Percentiles rank a stretch among this genome's conserved stretches.
These are phyloP conservation scores for Eurystomus glaucurus DNA, from an alignment of 2,797 vertebrate genomes.

Conservation along the genomic window DNA sequence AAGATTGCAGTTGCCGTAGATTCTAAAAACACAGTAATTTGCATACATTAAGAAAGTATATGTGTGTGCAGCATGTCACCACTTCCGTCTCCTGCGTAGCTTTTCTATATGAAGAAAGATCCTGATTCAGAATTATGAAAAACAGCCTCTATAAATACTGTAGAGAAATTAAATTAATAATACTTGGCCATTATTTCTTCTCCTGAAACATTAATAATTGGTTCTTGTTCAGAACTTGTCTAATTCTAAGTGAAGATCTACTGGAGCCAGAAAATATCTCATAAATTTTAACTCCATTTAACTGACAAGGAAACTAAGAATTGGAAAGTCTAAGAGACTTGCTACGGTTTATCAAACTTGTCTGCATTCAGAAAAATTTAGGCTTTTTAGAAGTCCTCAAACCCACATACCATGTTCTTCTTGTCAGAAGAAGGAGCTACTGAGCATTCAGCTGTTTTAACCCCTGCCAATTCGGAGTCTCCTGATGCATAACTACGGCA, in stretches of 20 bases:
- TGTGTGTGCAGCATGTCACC: neutral
- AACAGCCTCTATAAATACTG: neutral
- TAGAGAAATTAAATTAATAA: conserved; percentile 40
- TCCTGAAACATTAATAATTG: conserved; percentile 2
- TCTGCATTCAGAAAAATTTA: neutral
- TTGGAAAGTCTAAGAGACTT: neutral
- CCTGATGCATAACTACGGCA: neutral
- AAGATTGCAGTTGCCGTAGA: conserved; percentile 44
- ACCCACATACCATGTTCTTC: neutral
- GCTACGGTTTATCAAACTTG: neutral
- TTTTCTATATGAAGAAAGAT: conserved; percentile 41
- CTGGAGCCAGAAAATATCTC: neutral
- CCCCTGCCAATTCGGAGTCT: neutral
- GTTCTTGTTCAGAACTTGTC: neutral
- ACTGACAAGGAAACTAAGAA: conserved; percentile 5
- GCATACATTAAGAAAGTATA: conserved; percentile 45
- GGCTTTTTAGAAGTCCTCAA: neutral
- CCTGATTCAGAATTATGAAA: conserved; percentile 31
- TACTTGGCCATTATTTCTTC: conserved; percentile 27
- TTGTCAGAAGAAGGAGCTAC: neutral
- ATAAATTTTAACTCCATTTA: conserved; percentile 19
- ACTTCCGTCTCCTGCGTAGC: neutral
- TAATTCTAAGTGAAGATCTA: conserved; percentile 2
- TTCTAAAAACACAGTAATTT: conserved; percentile 49
- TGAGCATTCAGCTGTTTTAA: neutral